Base-by-base conservation (phyloP, 2,888 invertebrate species). In the Trilocha varians region DNA sequence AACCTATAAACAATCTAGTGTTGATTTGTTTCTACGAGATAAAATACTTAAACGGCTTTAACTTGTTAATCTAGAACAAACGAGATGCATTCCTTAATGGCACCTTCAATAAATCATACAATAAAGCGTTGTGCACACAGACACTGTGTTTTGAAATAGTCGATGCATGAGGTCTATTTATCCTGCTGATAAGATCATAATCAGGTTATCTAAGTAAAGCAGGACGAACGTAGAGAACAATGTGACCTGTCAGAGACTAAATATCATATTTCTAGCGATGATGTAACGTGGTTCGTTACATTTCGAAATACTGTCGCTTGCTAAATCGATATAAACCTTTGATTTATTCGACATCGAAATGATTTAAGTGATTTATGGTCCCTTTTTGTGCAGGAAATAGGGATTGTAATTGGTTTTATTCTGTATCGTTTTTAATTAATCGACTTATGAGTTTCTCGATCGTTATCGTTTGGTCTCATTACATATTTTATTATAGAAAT, bases 261-360 rank as follows among this genome's bases (percentile, higher is more conserved):
- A 60, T 52, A 34, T 57, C 53, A 50, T 70, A 70, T 70, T 62
- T 71, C 53, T 50, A 60, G 60, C 54, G 77, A 59, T 80, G 79
- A 79, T 71, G 77, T 73, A 74, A 76, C 57, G 61, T 48, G n/a
- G n/a, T 44, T 49, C 48, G 51, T 52, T 50, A 48, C 49, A 25
- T 49, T 25, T 11, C 25, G 25, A 25, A 9, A 1, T 44, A 45
- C 41, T 40, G 46, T 40, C 44, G 46, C 57, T 67, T 62, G 66
- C 65, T 58, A 59, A 60, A 47, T 18, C 18, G 18, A 8, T 18
- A 18, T 18, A 18, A 6, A 18, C 18, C 18, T 18, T 18, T 6
- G 18, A 18, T 18, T 18, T 18, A 18, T n/a, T n/a, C n/a, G n/a
- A n/a, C n/a, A n/a, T n/a, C n/a, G n/a, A n/a, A n/a, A n/a, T n/a